Base-by-base conservation (phyloP, 1,140 invertebrate genomes). In the Yoshiicerus persimilis region DNA sequence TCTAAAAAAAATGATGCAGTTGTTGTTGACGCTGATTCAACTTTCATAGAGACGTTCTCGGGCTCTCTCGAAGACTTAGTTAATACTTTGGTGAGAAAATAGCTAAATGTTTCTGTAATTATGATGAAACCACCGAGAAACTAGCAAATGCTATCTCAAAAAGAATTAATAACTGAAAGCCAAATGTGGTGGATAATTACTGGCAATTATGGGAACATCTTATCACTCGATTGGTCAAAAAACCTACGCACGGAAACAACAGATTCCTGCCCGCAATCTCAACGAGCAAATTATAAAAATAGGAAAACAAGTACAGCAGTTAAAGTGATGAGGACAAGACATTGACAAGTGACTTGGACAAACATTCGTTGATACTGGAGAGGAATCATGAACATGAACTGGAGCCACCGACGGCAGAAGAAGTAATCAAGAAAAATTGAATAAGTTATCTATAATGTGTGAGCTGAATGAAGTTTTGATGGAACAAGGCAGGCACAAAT, bases 141-240 rank as follows among this genome's bases (percentile, higher is more conserved):
- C 94, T 99, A 91, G 99, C 99, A 99, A 94, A 97, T 99, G 91
- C 95, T 98, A 92, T 97, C 96, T 34, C 98, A 99, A 93, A 98
- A 99, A 92, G 99, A 99, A 93, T 98, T 99, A 91, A 99, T 99
- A 97, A 99, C 97, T 93, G 98, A 99, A 94, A 99, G 98, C 95
- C 98, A 99, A 95, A 99, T 99, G 96, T 99, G 99, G 99, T 99
- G 98, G 98, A 99, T 98, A 34, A 97, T 99, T 89, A 99, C 99
- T 23, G 98, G 99, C 64, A 99, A 99, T 93, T 99, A 99, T 93
- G 99, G 99, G 47, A 99, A 99, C 93, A 98, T 99, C 92, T 94
- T 99, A 75, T 98, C 98, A 10, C 99, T 99, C 91, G 98, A 99
- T 93, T 99, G 98, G 98, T 98, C 97, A 70, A 99, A 99, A n/a